Conservation (phyloP, 2,888 invertebrate genomes). For the Ophion costatus region DNA sequence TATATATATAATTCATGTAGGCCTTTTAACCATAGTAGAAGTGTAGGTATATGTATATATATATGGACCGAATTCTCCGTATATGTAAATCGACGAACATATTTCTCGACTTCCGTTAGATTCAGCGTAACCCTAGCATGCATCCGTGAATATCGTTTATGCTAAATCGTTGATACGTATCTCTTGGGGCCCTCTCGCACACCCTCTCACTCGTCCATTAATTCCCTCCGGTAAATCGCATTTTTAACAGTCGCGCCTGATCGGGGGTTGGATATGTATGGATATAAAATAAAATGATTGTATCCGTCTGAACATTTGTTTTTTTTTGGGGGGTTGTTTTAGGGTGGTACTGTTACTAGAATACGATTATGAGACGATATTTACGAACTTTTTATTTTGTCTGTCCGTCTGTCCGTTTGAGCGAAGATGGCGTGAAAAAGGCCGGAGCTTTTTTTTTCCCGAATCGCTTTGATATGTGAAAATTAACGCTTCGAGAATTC, state of each 20-base stretch:
- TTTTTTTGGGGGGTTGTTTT: background rate
- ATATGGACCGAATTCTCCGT: background rate
- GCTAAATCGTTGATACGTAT: constrained; percentile 56
- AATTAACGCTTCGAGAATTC: too few relatives aligned
- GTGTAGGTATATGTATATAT: too few relatives aligned
- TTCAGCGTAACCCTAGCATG: constrained; percentile 16
- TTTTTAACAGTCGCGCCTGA: constrained; percentile 51
- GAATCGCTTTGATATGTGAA: too few relatives aligned
- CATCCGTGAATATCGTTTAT: constrained; percentile 49
- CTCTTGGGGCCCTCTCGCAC: background rate
- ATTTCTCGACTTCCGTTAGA: constrained; percentile 33
- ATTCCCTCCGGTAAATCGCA: constrained; percentile 53
- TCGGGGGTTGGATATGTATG: background rate
- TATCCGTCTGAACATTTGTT: too few relatives aligned
- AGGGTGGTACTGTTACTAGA: background rate
- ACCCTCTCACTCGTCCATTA: constrained; percentile 38
- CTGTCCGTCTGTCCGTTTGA: too few relatives aligned
- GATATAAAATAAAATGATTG: background rate
- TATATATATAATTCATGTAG: constrained; percentile 1
- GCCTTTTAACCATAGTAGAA: too few relatives aligned
- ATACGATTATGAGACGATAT: background rate
- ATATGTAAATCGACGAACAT: constrained; percentile 18
- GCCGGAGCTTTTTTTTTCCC: too few relatives aligned
- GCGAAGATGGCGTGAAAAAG: too few relatives aligned
- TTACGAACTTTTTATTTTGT: too few relatives aligned